A percentile compares a stretch with the other conserved stretches of the same genome.
Evolutionary conservation across 2,797 vertebrate genomes (phyloP).

Genomic region (Dendrocincla tyrannina): DNA sequence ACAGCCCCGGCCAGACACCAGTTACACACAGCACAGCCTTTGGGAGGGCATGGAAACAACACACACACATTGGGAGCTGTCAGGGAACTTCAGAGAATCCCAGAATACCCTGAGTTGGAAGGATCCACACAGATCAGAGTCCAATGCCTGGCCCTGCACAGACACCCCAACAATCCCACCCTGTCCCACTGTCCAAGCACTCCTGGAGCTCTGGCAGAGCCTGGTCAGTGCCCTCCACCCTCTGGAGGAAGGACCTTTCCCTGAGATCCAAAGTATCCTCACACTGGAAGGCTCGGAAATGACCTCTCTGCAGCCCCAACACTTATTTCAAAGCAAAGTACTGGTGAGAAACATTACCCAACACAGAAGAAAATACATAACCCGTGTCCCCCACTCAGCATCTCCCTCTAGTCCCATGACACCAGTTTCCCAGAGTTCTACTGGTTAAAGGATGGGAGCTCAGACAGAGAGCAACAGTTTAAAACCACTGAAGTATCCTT

Average conservation of each 20-base stretch:
- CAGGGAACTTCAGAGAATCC: not conserved
- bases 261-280: not conserved
- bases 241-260: not conserved
- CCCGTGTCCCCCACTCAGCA: not conserved
- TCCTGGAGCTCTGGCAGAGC: not conserved
- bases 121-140: not conserved
- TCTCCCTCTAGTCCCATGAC: not conserved
- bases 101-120: not conserved
- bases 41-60: not conserved
- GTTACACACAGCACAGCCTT: not conserved
- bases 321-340: not conserved
- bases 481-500: not conserved
- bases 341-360: not conserved
- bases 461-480: not conserved
- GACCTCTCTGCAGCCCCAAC: not conserved
- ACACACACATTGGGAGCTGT: not conserved
- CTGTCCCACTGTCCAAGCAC: not conserved
- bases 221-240: not conserved
- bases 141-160: not conserved
- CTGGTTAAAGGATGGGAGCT: not conserved
- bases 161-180: not conserved
- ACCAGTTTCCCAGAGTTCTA: not conserved
- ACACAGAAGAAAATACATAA: not conserved
- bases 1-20: not conserved
- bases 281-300: not conserved